phyloP scores from a whole-genome alignment of 35 echinoderm and acorn worm species.

The Diadema setosum region DNA sequence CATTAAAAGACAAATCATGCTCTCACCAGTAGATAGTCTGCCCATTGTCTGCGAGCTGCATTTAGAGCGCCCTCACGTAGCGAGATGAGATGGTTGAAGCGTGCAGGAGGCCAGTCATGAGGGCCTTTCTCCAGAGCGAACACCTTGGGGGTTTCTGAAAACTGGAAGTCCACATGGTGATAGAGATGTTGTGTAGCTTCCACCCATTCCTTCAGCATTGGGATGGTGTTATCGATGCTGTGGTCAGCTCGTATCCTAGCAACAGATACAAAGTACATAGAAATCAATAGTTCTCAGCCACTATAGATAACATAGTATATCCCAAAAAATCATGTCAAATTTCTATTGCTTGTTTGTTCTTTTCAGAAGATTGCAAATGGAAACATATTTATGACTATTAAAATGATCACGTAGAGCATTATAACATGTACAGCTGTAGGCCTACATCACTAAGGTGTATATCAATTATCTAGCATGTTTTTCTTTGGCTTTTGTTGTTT shows the following conservation, averaged over 20 bases:
- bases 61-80: slow-evolving; percentile 66
- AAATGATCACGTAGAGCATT: too few relatives aligned
- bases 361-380: too few relatives aligned
- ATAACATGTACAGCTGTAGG: too few relatives aligned
- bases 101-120: slow-evolving; percentile 70
- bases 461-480: too few relatives aligned
- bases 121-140: slow-evolving; percentile 67
- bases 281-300: too few relatives aligned
- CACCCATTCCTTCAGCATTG: slow-evolving; percentile 78
- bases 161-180: slow-evolving; percentile 70
- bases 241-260: slow-evolving; percentile 91
- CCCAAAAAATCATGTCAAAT: too few relatives aligned
- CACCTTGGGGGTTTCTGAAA: slow-evolving; percentile 8
- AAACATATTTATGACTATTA: too few relatives aligned
- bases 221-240: slow-evolving; percentile 72
- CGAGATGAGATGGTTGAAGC: slow-evolving; percentile 63
- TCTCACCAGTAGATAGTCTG: slow-evolving; percentile 94
- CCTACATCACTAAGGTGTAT: too few relatives aligned
- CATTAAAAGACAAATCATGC: too few relatives aligned
- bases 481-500: too few relatives aligned
- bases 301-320: too few relatives aligned
- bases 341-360: too few relatives aligned
- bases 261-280: not conserved
- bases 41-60: slow-evolving; percentile 77
- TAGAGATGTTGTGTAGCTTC: slow-evolving; percentile 21